A percentile compares a stretch with the other conserved stretches of the same genome.
These are phyloP conservation scores for Lepidothrix coronata DNA, from an alignment of 2,113 vertebrate species.

Conservation along the genomic window DNA sequence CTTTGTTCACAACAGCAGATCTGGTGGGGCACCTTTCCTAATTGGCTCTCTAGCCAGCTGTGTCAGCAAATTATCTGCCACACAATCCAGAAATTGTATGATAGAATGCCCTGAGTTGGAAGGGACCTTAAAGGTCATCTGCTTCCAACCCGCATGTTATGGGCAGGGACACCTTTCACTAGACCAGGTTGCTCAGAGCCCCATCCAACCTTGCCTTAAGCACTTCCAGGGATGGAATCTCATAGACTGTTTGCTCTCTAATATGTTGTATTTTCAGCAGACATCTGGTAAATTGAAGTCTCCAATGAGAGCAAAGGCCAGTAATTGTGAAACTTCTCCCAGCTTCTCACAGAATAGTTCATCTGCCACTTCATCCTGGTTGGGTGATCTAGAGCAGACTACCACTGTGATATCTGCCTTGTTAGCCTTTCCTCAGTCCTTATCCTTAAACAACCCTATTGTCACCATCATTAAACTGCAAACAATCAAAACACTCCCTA, in stretches of 20 bases:
- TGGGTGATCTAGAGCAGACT: neutral
- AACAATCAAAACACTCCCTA: neutral
- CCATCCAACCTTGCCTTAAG: neutral
- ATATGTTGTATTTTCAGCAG: neutral
- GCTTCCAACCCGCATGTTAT: neutral
- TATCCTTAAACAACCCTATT: too few relatives aligned
- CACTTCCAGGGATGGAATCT: neutral
- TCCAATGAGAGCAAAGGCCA: neutral
- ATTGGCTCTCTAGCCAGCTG: neutral
- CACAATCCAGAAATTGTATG: neutral
- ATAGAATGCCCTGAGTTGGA: neutral
- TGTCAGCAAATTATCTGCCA: neutral
- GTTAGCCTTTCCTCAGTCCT: neutral
- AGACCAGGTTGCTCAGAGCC: neutral
- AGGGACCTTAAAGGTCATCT: neutral
- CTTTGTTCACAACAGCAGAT: neutral
- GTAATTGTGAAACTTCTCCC: neutral
- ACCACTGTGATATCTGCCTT: neutral
- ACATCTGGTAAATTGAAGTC: neutral
- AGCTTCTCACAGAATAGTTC: neutral
- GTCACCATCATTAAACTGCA: neutral
- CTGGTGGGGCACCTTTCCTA: neutral
- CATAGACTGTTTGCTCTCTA: neutral
- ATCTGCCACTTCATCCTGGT: neutral
- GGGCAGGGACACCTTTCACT: neutral